Conservation (phyloP, 1,140 invertebrate species). For the Diplogasteroides magnus region DNA sequence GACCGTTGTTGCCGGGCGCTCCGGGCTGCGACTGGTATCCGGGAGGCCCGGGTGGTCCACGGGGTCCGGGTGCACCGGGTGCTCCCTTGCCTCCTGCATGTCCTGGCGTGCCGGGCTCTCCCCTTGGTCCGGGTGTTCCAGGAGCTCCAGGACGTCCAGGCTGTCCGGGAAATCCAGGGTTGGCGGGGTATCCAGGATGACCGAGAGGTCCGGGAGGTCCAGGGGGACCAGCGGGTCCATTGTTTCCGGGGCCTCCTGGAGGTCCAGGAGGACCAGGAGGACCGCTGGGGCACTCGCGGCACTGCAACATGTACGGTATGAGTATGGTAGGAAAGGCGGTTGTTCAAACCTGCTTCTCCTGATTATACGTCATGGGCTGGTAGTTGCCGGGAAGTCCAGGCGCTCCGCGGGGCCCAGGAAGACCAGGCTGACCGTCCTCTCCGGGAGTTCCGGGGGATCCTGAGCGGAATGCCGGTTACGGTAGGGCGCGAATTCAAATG, state of each 20-base stretch:
- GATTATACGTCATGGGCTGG: too few relatives aligned
- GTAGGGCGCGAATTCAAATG: too few relatives aligned
- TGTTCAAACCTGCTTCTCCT: too few relatives aligned
- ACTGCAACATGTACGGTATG: background rate
- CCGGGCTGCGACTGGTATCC: constrained; percentile 21
- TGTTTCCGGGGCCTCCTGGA: background rate
- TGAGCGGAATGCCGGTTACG: too few relatives aligned
- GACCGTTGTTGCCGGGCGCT: constrained; percentile 14
- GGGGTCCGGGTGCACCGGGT: constrained; percentile 28
- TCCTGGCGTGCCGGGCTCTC: background rate
- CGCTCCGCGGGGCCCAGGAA: background rate
- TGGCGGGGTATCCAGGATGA: background rate
- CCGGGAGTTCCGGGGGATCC: too few relatives aligned
- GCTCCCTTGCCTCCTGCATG: background rate
- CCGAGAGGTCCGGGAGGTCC: background rate
- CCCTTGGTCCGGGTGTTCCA: background rate
- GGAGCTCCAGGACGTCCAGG: background rate
- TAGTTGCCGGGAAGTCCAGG: background rate
- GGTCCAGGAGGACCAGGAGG: background rate
- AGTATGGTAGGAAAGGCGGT: background rate
- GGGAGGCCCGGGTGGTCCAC: constrained; percentile 23
- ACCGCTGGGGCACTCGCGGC: background rate
- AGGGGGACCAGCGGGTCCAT: too few relatives aligned
- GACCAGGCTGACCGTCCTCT: background rate
- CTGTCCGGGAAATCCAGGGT: background rate